Percentiles rank a stretch among this genome's conserved stretches.
Evolutionary conservation across 2,113 vertebrate genomes (phyloP).

Genomic region (Romanogobio albipinnatus): DNA sequence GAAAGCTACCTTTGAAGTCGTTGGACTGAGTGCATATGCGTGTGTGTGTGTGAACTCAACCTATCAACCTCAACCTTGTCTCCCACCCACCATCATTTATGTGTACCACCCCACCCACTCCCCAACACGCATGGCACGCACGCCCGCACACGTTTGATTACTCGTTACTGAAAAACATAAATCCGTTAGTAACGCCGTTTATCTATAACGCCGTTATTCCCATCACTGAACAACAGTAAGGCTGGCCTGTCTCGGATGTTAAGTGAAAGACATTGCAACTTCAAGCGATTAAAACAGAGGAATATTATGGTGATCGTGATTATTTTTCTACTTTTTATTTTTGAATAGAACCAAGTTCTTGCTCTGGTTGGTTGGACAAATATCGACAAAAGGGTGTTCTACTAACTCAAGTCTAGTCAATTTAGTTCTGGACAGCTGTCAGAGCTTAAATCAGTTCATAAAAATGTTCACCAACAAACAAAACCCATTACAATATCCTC

Average conservation of each 20-base stretch:
- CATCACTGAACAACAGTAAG: constrained; percentile 65
- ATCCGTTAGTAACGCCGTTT: too few relatives aligned
- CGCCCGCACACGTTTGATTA: too few relatives aligned
- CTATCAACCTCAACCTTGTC: too few relatives aligned
- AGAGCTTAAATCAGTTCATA: neutral
- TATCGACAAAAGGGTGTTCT: neutral
- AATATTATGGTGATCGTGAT: neutral
- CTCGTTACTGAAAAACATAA: too few relatives aligned
- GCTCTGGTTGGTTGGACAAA: neutral
- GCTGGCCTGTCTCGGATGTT: constrained; percentile 14
- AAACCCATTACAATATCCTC: neutral
- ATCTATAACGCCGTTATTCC: too few relatives aligned
- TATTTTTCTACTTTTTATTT: neutral
- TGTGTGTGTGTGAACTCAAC: too few relatives aligned
- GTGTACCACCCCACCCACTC: too few relatives aligned
- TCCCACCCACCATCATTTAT: too few relatives aligned
- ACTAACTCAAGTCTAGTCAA: neutral
- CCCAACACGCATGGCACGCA: too few relatives aligned
- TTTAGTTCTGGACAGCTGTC: neutral
- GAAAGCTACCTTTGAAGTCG: too few relatives aligned
- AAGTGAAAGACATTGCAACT: constrained; percentile 20
- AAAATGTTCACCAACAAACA: neutral
- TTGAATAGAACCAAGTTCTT: neutral
- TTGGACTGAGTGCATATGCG: too few relatives aligned
- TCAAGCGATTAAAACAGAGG: neutral